Evolutionary conservation across 2,888 invertebrate species (phyloP).

Genomic region (Steinernema hermaphroditum): DNA sequence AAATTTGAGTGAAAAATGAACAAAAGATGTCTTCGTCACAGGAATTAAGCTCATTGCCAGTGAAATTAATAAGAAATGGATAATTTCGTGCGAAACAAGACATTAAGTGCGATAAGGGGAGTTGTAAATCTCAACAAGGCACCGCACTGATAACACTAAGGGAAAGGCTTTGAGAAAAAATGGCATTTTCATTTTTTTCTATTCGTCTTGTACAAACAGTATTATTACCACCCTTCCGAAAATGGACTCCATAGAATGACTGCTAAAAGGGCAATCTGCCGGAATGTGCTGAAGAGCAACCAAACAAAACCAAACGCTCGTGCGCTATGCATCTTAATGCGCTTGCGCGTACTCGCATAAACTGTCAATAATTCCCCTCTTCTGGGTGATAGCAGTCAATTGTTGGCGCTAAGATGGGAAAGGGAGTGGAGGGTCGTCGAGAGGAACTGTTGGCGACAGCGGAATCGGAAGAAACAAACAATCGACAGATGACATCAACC

Average conservation of each 20-base stretch:
- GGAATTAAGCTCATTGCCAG: too few relatives aligned
- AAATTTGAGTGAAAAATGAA: too few relatives aligned
- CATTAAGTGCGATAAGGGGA: slow-evolving; percentile 4
- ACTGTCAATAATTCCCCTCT: slow-evolving; percentile 20
- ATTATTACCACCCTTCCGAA: too few relatives aligned
- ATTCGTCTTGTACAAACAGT: slow-evolving; percentile 2
- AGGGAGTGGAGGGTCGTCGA: background rate
- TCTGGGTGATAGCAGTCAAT: slow-evolving; percentile 28
- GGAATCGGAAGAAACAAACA: slow-evolving; percentile 17
- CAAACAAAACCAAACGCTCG: slow-evolving; percentile 11
- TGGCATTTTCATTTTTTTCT: background rate
- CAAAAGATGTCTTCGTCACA: too few relatives aligned
- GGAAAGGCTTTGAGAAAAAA: background rate
- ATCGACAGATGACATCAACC: slow-evolving; percentile 12
- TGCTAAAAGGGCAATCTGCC: background rate
- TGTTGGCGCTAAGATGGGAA: slow-evolving; percentile 4
- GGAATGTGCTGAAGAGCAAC: slow-evolving; percentile 17
- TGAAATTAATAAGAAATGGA: too few relatives aligned
- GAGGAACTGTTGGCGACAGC: background rate
- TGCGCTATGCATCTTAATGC: slow-evolving; percentile 29
- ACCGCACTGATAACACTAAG: background rate
- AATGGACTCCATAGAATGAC: too few relatives aligned
- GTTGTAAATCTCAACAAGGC: slow-evolving; percentile 11
- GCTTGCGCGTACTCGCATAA: slow-evolving; percentile 11
- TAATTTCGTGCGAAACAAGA: too few relatives aligned